Evolutionary conservation across 2,888 invertebrate genomes (phyloP).

Genomic region (Trachelus tabidus): DNA sequence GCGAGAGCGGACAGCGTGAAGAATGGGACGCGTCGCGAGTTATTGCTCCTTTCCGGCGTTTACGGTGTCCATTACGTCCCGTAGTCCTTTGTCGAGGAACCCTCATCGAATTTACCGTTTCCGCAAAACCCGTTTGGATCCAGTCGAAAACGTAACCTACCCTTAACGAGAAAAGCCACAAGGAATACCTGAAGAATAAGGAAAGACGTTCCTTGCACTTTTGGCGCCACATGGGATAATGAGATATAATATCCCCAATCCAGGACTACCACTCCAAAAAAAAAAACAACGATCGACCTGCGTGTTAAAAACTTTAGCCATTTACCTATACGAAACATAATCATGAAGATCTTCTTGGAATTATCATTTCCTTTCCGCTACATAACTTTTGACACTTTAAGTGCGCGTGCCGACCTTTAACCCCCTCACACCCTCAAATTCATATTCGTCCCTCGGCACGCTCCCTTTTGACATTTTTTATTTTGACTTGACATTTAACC

Average conservation of each 20-base stretch:
- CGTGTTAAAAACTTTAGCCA: not conserved
- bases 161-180: conserved; percentile 7
- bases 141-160: conserved; percentile 19
- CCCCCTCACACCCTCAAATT: conserved; percentile 1
- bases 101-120: not conserved
- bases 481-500: conserved; percentile 19
- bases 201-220: not conserved
- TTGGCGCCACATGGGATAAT: not conserved
- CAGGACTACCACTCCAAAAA: not conserved
- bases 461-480: conserved; percentile 19
- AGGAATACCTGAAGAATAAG: not conserved
- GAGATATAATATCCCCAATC: not conserved
- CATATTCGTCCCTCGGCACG: conserved; percentile 9
- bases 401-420: conserved; percentile 16
- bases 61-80: conserved; percentile 54
- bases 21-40: conserved; percentile 48
- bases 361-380: not conserved
- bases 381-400: conserved; percentile 2
- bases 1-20: conserved; percentile 38
- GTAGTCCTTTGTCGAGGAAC: conserved; percentile 28
- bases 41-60: conserved; percentile 58
- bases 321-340: not conserved
- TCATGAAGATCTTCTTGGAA: not conserved
- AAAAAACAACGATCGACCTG: not conserved
- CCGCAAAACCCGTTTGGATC: not conserved